Evolutionary conservation across 2,888 invertebrate species (phyloP).

Genomic region (Eulithis testata): DNA sequence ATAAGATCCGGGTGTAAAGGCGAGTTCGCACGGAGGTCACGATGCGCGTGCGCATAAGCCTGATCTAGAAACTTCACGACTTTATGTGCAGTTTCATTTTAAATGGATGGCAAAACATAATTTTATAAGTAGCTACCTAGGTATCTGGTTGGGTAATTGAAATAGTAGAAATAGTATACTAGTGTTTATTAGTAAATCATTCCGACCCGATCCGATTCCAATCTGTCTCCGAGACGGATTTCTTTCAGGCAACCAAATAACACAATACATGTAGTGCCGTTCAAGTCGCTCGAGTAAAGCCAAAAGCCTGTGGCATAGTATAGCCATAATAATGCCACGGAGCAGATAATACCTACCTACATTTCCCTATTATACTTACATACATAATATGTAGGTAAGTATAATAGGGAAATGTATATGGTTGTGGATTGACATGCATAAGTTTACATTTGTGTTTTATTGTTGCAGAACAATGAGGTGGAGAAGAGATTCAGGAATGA

Average conservation of each 20-base stretch:
- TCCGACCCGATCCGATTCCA: too few relatives aligned
- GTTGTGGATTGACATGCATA: too few relatives aligned
- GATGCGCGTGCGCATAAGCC: conserved; percentile 34
- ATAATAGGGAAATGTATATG: too few relatives aligned
- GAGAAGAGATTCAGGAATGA: conserved; percentile 53
- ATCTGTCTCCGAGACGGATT: background rate
- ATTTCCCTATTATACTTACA: too few relatives aligned
- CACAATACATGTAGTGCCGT: too few relatives aligned
- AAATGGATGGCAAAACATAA: background rate
- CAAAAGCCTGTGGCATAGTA: too few relatives aligned
- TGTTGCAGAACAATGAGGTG: conserved; percentile 69
- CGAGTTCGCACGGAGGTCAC: conserved; percentile 35
- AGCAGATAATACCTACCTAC: too few relatives aligned
- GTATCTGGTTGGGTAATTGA: background rate
- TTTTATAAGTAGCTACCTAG: background rate
- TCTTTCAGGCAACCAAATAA: background rate
- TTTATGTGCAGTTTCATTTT: conserved; percentile 4
- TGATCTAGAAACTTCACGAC: conserved; percentile 29
- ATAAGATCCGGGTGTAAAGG: conserved; percentile 24
- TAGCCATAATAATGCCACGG: too few relatives aligned
- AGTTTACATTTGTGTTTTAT: conserved; percentile 1
- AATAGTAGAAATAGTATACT: too few relatives aligned
- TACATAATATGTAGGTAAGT: too few relatives aligned
- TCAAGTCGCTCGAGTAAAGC: too few relatives aligned
- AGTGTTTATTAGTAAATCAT: too few relatives aligned